Evolutionary conservation across 1,140 invertebrate genomes (phyloP).

Genomic region (Caerostris extrusa): DNA sequence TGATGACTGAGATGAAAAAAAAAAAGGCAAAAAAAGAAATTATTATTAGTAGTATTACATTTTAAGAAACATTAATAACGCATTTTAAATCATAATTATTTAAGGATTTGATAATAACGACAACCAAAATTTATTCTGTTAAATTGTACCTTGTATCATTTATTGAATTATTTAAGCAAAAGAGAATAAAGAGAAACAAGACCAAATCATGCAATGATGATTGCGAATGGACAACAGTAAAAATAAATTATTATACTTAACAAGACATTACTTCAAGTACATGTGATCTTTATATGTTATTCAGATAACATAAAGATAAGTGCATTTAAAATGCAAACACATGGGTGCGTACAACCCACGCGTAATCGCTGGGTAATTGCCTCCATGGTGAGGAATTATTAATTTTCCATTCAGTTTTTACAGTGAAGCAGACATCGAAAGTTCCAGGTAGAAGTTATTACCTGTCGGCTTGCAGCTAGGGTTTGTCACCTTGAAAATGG

Average conservation of each 20-base stretch:
- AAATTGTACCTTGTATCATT: background rate
- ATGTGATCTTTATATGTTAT: background rate
- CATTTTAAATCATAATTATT: no score
- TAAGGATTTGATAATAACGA: no score
- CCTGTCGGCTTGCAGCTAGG: background rate
- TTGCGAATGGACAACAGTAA: background rate
- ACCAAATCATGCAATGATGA: background rate
- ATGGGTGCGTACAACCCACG: slow-evolving; percentile 6
- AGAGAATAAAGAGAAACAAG: background rate
- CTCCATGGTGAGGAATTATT: slow-evolving; percentile 12
- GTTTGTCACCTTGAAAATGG: slow-evolving; percentile 7
- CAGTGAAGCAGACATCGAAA: background rate
- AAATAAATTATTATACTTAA: slow-evolving; percentile 13
- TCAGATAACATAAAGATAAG: slow-evolving; percentile 30
- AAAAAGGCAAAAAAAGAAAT: no score
- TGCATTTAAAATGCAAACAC: slow-evolving; percentile 28
- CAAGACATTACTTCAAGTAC: background rate
- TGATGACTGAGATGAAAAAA: no score
- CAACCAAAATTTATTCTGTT: no score
- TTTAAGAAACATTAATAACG: no score
- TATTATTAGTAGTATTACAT: no score
- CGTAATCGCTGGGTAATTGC: slow-evolving; percentile 10
- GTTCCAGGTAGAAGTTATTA: background rate
- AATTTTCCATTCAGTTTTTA: background rate
- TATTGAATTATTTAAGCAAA: background rate